Base-by-base conservation (phyloP, 2,888 invertebrate species). In the Eucera pruinosa region DNA sequence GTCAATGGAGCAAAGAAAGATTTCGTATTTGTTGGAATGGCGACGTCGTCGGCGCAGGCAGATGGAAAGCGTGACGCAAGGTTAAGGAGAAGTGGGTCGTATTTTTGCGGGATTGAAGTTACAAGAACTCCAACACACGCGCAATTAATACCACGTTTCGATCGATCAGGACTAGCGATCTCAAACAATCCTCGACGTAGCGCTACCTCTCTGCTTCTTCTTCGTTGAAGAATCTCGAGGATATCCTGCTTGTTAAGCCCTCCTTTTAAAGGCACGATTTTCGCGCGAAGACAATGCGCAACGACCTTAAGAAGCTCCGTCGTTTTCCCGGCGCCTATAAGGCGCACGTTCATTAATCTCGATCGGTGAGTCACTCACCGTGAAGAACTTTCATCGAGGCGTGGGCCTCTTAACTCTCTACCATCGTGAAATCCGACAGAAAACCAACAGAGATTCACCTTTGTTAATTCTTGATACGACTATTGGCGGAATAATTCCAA, bases 291-390 rank as follows among this genome's bases (percentile, higher is more conserved):
- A 82, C 75, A 82, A 83, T 82, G 66, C 68, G 33, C 65, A 50
- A 57, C 75, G 80, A 80, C 80, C 85, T 82, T 80, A 78, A 75
- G 84, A 77, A 78, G 67, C 81, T 25, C 15, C 23, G 72, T 74
- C 72, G 83, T 85, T 85, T 85, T 83, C 85, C 82, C 86, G 86
- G 85, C 85, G 85, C 81, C 86, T 82, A 80, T 82, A 77, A 78
- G 85, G 78, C 85, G 79, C 83, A 81, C 77, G 70, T 80, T 85
- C 85, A 86, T 86, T 86, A 86, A 86, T 87, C 86, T 87, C 78
- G 81, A 87, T 86, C 87, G 84, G 81, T 87, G 86, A 86, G 83
- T 86, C 86, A 86, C 80, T 69, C 84, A 74, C 73, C 72, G 67
- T 73, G 74, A 71, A 76, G 77, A 75, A 84, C 82, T 86, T 85